Conservation (phyloP, 2,888 invertebrate genomes). For the Macaria liturata region DNA sequence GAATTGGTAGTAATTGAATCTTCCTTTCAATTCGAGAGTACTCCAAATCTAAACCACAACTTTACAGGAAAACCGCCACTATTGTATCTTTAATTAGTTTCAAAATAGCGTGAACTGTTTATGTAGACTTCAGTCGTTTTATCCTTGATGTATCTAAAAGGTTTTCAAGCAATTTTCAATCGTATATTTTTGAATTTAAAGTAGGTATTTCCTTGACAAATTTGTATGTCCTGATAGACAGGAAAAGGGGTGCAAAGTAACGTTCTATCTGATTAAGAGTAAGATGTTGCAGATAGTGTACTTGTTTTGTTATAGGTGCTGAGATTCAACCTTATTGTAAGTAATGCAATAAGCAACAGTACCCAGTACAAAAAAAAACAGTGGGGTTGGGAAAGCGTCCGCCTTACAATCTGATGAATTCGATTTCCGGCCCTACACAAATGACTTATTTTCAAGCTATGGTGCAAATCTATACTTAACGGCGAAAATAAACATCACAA, state of each 20-base stretch:
- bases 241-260: slow-evolving; percentile 33
- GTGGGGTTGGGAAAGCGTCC: no score
- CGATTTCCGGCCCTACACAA: no score
- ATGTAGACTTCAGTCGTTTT: background rate
- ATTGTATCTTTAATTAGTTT: background rate
- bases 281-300: slow-evolving; percentile 23
- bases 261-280: slow-evolving; percentile 28
- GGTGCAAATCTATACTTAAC: no score
- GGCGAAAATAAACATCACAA: no score
- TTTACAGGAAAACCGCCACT: background rate
- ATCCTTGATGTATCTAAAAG: background rate
- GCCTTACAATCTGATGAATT: no score
- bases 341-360: no score
- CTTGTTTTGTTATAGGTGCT: slow-evolving; percentile 6
- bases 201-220: slow-evolving; percentile 2
- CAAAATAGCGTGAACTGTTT: background rate
- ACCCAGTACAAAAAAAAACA: no score
- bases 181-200: background rate
- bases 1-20: slow-evolving; percentile 40
- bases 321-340: slow-evolving; percentile 7
- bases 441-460: no score
- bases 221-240: slow-evolving; percentile 20
- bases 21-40: slow-evolving; percentile 29
- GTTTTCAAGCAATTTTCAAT: background rate
- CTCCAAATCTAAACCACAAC: slow-evolving; percentile 11